Conservation (phyloP, 2,888 invertebrate species). For the Leptinotarsa juncta region DNA sequence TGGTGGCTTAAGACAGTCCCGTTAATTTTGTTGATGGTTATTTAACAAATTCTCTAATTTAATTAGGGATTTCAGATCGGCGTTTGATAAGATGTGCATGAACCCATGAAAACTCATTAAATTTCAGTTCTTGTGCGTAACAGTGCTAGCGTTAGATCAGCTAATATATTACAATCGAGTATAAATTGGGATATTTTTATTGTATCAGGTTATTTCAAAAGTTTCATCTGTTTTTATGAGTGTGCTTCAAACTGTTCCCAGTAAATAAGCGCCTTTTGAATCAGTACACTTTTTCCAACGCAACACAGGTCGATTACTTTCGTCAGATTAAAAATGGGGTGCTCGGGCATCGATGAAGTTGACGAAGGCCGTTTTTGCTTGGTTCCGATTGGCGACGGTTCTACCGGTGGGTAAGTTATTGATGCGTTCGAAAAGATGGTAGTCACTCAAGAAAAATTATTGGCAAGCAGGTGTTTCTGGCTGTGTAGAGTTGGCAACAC, state of each 20-base stretch:
- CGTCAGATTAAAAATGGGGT: too few relatives aligned
- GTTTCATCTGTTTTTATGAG: background rate
- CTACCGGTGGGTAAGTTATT: too few relatives aligned
- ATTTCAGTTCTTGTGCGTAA: constrained; percentile 16
- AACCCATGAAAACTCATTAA: constrained; percentile 18
- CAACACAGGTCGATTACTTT: too few relatives aligned
- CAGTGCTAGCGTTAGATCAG: constrained; percentile 8
- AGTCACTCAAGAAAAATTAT: too few relatives aligned
- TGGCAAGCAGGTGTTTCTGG: too few relatives aligned
- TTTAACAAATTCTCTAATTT: constrained; percentile 20
- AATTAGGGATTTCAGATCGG: constrained; percentile 17
- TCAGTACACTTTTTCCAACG: too few relatives aligned
- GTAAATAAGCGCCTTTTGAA: too few relatives aligned
- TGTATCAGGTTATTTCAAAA: background rate
- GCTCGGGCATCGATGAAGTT: too few relatives aligned
- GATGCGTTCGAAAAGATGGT: fast-evolving
- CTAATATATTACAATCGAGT: constrained; percentile 8
- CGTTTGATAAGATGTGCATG: constrained; percentile 15
- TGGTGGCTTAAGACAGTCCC: constrained; percentile 12
- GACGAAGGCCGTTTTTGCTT: too few relatives aligned
- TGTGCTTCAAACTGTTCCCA: background rate
- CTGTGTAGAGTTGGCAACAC: too few relatives aligned
- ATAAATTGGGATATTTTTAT: background rate
- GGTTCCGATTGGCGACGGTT: too few relatives aligned
- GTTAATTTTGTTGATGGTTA: constrained; percentile 13